These are phyloP conservation scores for Trachops cirrhosus DNA, from an alignment of 2,797 vertebrate species.

Conservation along the genomic window DNA sequence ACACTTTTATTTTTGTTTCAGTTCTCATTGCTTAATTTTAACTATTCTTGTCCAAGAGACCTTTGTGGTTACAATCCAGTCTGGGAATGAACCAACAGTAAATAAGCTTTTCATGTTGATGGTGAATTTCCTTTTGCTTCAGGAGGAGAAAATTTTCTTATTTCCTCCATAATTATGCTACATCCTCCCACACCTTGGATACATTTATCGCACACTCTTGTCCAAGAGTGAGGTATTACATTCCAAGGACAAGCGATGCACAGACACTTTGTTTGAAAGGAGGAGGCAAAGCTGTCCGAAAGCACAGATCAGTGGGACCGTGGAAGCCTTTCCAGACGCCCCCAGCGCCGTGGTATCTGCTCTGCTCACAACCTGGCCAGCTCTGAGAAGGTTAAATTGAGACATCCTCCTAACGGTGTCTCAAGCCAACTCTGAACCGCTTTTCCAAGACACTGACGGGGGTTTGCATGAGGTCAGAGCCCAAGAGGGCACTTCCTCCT, in stretches of 20 bases:
- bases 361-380: neutral
- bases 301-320: neutral
- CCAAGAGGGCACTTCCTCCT: conserved; percentile 1
- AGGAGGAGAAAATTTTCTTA: neutral
- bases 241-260: neutral
- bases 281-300: neutral
- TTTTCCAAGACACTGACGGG: conserved; percentile 9
- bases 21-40: neutral
- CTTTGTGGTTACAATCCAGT: neutral
- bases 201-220: neutral
- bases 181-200: neutral
- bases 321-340: neutral
- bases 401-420: neutral
- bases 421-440: neutral
- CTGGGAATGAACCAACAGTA: neutral
- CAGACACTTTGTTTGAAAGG: neutral
- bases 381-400: conserved; percentile 10
- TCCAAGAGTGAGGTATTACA: neutral
- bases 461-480: conserved; percentile 56
- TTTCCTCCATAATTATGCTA: neutral
- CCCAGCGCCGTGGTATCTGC: accelerated
- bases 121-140: neutral
- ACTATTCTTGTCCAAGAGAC: neutral
- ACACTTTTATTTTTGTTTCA: neutral
- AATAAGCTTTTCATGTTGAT: neutral